Base-by-base conservation (phyloP, 2,797 vertebrate species). In the Melanotaenia maccullochi region DNA sequence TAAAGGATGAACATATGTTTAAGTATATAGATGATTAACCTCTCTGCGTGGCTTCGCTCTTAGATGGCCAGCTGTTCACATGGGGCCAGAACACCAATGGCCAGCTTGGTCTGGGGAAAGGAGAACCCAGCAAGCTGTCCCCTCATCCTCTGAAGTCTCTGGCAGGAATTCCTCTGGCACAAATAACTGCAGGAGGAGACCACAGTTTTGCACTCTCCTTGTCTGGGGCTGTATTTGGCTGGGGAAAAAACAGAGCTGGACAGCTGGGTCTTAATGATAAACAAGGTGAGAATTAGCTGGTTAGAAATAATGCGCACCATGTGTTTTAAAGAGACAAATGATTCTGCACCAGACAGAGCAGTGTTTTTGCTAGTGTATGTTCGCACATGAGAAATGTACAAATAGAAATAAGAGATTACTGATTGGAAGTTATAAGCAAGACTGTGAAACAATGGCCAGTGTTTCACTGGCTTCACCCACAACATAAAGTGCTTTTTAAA, bases 261-360 rank as follows among this genome's bases (percentile, higher is more conserved):
- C 97, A 97, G 65, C 93, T 97, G 78, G 97, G 97, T 38, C 92
- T 97, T 30, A 96, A 96, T 88, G 96, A 97, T 68, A 94, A 95
- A 84, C 92, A 93, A 95, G 96, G 97, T 97, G 93, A 69, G 9
- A 20, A 65, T 42, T 4, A 42, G 25, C 60, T 56, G 32, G 18
- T 63, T 40, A 25, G 52, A 18, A 40, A 38, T 51, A 24, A 25
- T 2, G 0, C 22, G 0, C 24, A 36, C 3, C 9, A 38, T n/a
- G 9, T 38, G 3, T 3, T 38, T 72, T 28, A n/a, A 35, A 42
- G 55, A n/a, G 8, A 57, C 20, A 11, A 28, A 59, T 1, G 44
- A 36, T 54, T 9, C 20, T 14, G 35, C 42, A 20, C 13, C 32
- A 6, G 9, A 49, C 11, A 13, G 9, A 12, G 28, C 9, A 35